A percentile compares a stretch with the other conserved stretches of the same genome.
Conservation (phyloP, 1,140 invertebrate species). For the Lepeophtheirus salmonis region DNA sequence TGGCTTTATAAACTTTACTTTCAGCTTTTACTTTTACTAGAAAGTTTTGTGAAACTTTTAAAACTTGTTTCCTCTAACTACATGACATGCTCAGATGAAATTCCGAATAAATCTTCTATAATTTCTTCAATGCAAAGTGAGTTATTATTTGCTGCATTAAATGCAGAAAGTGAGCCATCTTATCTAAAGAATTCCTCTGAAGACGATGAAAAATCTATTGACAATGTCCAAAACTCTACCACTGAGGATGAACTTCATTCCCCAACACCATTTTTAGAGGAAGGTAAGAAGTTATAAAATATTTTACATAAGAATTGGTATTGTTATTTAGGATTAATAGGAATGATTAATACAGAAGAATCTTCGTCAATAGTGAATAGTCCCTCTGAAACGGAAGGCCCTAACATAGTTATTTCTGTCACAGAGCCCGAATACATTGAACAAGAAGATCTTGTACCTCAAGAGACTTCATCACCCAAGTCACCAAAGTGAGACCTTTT, state of each 20-base stretch:
- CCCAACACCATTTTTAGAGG: constrained; percentile 25
- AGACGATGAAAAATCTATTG: constrained; percentile 8
- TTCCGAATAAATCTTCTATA: neutral
- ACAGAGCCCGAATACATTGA: neutral
- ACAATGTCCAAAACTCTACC: constrained; percentile 19
- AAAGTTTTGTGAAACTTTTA: constrained; percentile 78
- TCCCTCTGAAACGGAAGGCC: neutral
- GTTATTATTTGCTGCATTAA: neutral
- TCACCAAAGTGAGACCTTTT: neutral
- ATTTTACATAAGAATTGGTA: too few relatives aligned
- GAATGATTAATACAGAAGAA: too few relatives aligned
- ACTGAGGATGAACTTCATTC: constrained; percentile 26
- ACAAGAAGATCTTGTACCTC: neutral
- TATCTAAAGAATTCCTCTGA: neutral
- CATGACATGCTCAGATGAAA: constrained; percentile 22
- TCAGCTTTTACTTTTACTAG: constrained; percentile 68
- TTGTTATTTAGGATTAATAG: too few relatives aligned
- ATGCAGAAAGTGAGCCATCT: too few relatives aligned
- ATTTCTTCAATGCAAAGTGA: neutral
- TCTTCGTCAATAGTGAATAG: too few relatives aligned
- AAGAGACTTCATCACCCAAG: neutral
- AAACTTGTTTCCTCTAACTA: constrained; percentile 36
- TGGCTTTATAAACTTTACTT: constrained; percentile 81
- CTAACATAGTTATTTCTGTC: neutral
- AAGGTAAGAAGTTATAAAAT: too few relatives aligned